phyloP scores from a whole-genome alignment of 2,888 invertebrate species.

The Lysandra bellargus region DNA sequence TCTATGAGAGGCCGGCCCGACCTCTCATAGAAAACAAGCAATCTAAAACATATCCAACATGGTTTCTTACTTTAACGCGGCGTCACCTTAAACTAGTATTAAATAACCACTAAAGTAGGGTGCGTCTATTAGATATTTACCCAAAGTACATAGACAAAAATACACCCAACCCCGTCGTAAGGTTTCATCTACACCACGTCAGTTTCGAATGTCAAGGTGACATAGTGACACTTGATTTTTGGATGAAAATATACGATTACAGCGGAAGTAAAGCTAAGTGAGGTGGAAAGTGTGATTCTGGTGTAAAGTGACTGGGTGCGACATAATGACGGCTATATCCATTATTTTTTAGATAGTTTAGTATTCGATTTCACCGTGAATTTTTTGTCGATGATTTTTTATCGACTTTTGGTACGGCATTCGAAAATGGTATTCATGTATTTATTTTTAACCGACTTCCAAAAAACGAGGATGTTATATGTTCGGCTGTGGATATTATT shows the following conservation, averaged over 20 bases:
- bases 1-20: too few relatives aligned
- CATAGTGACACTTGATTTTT: slow-evolving; percentile 66
- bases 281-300: slow-evolving; percentile 71
- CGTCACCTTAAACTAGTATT: neutral
- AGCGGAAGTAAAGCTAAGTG: slow-evolving; percentile 73
- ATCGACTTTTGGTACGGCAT: neutral
- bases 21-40: too few relatives aligned
- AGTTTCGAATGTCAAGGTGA: slow-evolving; percentile 53
- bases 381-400: neutral
- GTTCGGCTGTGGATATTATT: too few relatives aligned
- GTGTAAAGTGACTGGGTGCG: slow-evolving; percentile 66
- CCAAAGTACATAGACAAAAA: slow-evolving; percentile 33
- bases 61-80: too few relatives aligned
- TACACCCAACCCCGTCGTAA: slow-evolving; percentile 43
- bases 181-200: slow-evolving; percentile 54
- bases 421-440: too few relatives aligned
- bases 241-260: slow-evolving; percentile 71
- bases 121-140: neutral
- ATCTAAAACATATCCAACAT: too few relatives aligned
- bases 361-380: neutral
- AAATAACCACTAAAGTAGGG: neutral
- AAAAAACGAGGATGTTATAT: too few relatives aligned
- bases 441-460: too few relatives aligned
- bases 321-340: slow-evolving; percentile 50
- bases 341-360: slow-evolving; percentile 29